Evolutionary conservation across 92 coral and sea anemone genomes (phyloP).

Genomic region (Anthopleura xanthogrammica): DNA sequence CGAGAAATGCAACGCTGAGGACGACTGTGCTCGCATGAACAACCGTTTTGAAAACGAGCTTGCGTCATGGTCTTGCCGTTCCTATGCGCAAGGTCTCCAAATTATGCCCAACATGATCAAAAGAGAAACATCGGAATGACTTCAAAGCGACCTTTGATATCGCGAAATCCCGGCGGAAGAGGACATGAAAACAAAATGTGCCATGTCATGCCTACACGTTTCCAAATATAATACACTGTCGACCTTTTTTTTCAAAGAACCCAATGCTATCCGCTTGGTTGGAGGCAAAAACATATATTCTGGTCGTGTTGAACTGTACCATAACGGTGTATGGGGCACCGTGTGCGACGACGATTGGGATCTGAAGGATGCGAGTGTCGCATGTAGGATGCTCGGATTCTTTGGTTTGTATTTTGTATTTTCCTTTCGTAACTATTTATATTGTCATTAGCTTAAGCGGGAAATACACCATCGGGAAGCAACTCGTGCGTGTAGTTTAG

Average conservation of each 20-base stretch:
- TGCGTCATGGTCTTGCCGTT: no score
- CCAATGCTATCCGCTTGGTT: neutral
- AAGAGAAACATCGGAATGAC: no score
- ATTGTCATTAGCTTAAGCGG: no score
- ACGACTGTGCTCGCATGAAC: no score
- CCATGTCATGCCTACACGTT: no score
- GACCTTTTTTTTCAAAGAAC: neutral
- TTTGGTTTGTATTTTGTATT: constrained; percentile 6
- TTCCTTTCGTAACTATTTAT: neutral
- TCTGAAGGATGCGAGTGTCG: constrained; percentile 15
- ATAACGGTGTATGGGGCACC: constrained; percentile 38
- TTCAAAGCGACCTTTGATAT: no score
- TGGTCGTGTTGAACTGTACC: constrained; percentile 37
- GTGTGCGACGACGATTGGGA: constrained; percentile 26
- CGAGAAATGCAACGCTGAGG: no score
- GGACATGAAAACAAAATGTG: no score
- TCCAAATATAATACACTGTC: neutral
- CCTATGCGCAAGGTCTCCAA: no score
- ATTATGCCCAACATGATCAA: no score
- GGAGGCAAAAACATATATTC: neutral
- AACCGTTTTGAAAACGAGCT: no score
- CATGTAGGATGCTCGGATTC: constrained; percentile 35
- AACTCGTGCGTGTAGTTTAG: neutral
- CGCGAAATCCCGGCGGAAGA: no score
- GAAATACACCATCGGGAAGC: neutral